Conservation (phyloP, 1,140 invertebrate genomes). For the Temnothorax curvispinosus region DNA sequence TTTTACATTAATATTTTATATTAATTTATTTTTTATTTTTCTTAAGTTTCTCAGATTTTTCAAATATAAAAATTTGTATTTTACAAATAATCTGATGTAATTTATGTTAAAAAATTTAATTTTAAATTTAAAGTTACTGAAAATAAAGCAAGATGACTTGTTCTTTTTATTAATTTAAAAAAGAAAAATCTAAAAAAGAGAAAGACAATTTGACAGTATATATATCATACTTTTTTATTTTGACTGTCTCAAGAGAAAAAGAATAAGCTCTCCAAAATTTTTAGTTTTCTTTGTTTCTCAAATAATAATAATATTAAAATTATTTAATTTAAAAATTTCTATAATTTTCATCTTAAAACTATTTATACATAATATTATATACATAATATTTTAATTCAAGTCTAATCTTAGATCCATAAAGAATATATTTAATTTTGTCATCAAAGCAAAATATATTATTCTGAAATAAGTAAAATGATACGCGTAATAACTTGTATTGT, state of each 20-base stretch:
- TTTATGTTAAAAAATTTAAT: neutral
- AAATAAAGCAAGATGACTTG: neutral
- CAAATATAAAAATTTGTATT: neutral
- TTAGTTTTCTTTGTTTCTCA: neutral
- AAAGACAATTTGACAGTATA: neutral
- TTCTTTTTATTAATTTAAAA: conserved; percentile 9
- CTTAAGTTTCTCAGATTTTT: neutral
- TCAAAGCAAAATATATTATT: neutral
- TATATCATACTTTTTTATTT: neutral
- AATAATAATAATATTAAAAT: neutral
- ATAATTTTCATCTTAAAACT: neutral
- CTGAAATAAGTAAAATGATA: neutral
- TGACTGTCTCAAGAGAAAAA: neutral
- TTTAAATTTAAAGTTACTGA: neutral
- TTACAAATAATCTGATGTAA: neutral
- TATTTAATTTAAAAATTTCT: neutral
- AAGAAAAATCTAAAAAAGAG: neutral
- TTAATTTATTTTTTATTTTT: neutral
- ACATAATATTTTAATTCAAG: neutral
- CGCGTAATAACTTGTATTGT: neutral
- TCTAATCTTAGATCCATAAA: neutral
- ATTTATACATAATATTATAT: neutral
- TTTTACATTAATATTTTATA: neutral
- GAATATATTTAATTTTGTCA: neutral
- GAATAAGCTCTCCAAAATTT: neutral